A percentile compares a stretch with the other conserved stretches of the same genome.
Conservation (phyloP, 2,888 invertebrate species). For the Parasteatoda lunata region DNA sequence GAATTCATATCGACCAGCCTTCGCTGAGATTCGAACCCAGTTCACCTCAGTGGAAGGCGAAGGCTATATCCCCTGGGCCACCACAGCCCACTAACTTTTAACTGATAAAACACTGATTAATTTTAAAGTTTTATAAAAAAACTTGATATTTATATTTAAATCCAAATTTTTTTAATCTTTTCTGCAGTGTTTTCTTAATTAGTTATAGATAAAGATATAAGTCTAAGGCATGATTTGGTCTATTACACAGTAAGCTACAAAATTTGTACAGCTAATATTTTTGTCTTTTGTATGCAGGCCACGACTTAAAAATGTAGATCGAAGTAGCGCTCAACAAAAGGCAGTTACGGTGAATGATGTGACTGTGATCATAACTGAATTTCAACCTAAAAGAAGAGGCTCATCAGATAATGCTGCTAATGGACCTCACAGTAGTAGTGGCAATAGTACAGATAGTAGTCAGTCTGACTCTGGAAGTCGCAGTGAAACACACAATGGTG, state of each 20-base stretch:
- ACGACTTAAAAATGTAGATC: conserved; percentile 91
- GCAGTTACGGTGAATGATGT: conserved; percentile 98
- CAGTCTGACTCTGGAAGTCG: conserved; percentile 66
- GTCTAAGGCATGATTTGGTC: too few relatives aligned
- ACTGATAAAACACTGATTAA: too few relatives aligned
- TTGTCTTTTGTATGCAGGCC: conserved; percentile 76
- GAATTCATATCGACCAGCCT: too few relatives aligned
- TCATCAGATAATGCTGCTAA: conserved; percentile 66
- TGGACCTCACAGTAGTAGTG: conserved; percentile 63
- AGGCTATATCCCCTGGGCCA: too few relatives aligned
- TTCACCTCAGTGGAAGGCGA: too few relatives aligned
- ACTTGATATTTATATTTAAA: too few relatives aligned
- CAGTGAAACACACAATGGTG: conserved; percentile 65
- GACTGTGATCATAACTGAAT: conserved; percentile 97
- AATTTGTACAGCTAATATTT: too few relatives aligned
- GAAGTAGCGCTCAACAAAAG: conserved; percentile 92
- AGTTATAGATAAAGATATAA: not conserved
- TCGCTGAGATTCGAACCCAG: too few relatives aligned
- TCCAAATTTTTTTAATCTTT: too few relatives aligned
- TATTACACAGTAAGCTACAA: too few relatives aligned
- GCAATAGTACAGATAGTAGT: conserved; percentile 66
- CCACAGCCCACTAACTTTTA: too few relatives aligned
- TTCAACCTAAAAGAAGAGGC: conserved; percentile 73
- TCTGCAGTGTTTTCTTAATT: not conserved
- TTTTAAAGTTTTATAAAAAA: too few relatives aligned